Base-by-base conservation (phyloP, 2,797 vertebrate species). In the Triplophysa bombifrons region DNA sequence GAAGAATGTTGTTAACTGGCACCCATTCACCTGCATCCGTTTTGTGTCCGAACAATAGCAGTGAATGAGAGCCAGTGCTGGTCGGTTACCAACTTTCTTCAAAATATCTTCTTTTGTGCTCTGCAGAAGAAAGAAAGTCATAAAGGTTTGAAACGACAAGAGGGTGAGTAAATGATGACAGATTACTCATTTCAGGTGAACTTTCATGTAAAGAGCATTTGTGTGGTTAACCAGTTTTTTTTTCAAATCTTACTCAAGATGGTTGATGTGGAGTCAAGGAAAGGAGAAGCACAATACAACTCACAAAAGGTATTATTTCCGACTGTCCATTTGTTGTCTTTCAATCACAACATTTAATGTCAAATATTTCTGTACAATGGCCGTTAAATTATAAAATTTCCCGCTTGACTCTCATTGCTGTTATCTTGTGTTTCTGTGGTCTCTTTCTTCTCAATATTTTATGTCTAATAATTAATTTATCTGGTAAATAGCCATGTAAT, bases 211-310 rank as follows among this genome's bases (percentile, higher is more conserved):
- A 34, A 34, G 34, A 38, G 34, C 7, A 38, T 38, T 10, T 51
- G 11, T 48, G n/a, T 30, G n/a, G 16, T 9, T 16, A 1, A 56
- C 10, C 51, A 34, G 25, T 77, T 51, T 3, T 11, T 3, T 20
- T 27, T 25, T 58, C 2, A 13, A 0, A 22, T 83, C 63, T 78
- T 14, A 65, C 6, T 72, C 22, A 0, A 94, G 93, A 80, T 94
- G 88, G 22, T 46, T 22, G 87, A 91, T 1, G 25, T 74, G 61
- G 85, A 88, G 75, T 16, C 30, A 69, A 84, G 55, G 78, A 82
- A 79, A 80, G 79, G 41, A 50, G 88, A 88, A 0, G n/a, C 63
- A 44, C 72, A 72, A 66, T 74, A 72, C n/a, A 89, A 80, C 68
- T 79, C 70, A 16, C 87, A 81, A 14, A 51, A 81, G 89, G 93